phyloP scores from a whole-genome alignment of 64 coral and sea anemone species.

The Orbicella faveolata region DNA sequence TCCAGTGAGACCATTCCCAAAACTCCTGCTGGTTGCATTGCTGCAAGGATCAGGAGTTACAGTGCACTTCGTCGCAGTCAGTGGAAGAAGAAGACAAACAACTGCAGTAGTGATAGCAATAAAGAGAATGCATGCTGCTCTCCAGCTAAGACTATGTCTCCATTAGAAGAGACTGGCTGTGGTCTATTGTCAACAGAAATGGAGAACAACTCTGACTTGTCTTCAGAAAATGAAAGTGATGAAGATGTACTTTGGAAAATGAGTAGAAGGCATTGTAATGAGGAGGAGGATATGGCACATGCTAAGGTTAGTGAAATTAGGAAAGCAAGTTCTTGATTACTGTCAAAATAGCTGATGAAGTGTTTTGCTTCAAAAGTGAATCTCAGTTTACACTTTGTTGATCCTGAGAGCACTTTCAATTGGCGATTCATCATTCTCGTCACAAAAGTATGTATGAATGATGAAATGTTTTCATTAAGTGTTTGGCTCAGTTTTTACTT shows the following conservation, averaged over 20 bases:
- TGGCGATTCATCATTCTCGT: no score
- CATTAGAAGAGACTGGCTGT: background rate
- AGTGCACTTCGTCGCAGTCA: constrained; percentile 43
- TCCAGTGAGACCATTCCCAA: background rate
- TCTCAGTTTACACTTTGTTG: no score
- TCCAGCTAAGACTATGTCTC: background rate
- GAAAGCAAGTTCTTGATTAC: background rate
- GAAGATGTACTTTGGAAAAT: constrained; percentile 42
- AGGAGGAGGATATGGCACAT: background rate
- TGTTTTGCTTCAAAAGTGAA: background rate
- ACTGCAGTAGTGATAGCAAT: background rate
- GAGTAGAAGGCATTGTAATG: background rate
- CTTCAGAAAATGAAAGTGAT: background rate
- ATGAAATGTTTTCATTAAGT: no score
- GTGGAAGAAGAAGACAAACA: constrained; percentile 4
- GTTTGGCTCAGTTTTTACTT: no score
- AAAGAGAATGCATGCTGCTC: background rate
- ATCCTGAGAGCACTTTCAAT: no score
- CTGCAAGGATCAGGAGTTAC: constrained; percentile 56
- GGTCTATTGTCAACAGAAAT: background rate
- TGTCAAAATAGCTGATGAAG: background rate
- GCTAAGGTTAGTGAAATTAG: background rate
- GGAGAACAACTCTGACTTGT: background rate
- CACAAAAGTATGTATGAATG: no score
- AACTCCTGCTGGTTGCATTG: constrained; percentile 18